phyloP scores from a whole-genome alignment of 64 coral and sea anemone species.

The Orbicella faveolata region DNA sequence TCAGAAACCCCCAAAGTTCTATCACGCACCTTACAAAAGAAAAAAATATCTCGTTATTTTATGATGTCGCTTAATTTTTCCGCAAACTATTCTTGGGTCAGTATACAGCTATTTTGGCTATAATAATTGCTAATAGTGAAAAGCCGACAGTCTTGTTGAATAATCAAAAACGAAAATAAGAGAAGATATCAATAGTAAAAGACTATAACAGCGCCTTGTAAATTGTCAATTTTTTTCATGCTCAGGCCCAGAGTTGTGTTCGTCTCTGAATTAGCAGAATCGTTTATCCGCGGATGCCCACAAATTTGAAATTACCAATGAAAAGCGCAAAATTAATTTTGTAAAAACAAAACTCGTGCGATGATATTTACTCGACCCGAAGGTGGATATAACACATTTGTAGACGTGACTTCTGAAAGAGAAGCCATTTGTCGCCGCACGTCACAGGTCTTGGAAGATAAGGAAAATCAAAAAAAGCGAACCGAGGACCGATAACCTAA shows the following conservation, averaged over 20 bases:
- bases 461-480: background rate
- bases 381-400: background rate
- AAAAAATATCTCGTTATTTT: no score
- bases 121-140: no score
- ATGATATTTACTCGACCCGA: background rate
- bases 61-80: no score
- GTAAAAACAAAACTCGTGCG: background rate
- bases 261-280: background rate
- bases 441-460: no score
- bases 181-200: no score
- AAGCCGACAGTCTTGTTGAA: no score
- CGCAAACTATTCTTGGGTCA: no score
- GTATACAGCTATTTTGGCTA: no score
- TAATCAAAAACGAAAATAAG: no score
- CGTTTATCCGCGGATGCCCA: background rate
- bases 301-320: background rate
- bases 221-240: background rate
- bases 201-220: background rate
- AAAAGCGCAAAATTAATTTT: background rate
- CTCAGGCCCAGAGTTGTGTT: no score
- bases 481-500: background rate
- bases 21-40: no score
- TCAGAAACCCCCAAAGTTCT: no score
- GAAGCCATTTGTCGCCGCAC: background rate
- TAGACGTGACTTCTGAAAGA: background rate